These are phyloP conservation scores for Rhadina sibilatrix DNA, from an alignment of 2,113 vertebrate genomes.

Conservation along the genomic window DNA sequence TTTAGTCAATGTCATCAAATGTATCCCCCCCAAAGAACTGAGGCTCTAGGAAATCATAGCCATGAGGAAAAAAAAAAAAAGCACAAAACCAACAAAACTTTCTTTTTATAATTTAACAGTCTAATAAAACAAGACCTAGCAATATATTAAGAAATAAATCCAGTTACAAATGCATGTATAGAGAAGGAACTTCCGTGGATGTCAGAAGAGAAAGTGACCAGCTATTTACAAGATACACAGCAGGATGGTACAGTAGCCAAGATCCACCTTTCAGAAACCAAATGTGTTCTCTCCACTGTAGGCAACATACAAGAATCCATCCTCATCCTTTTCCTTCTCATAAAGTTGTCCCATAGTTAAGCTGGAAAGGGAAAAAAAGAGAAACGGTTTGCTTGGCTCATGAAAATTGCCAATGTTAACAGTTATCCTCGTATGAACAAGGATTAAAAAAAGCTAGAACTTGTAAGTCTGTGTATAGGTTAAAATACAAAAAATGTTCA, in stretches of 20 bases:
- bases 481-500: not conserved
- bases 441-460: not conserved
- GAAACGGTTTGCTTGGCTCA: not conserved
- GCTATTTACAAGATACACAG: slow-evolving; percentile 80
- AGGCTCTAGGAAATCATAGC: slow-evolving; percentile 67
- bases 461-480: not conserved
- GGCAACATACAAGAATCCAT: slow-evolving; percentile 96
- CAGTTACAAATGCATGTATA: slow-evolving; percentile 76
- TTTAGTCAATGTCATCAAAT: slow-evolving; percentile 67
- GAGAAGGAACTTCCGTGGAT: slow-evolving; percentile 58
- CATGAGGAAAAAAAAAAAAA: slow-evolving; percentile 54
- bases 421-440: not conserved
- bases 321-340: slow-evolving; percentile 96
- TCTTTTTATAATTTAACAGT: slow-evolving; percentile 75
- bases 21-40: slow-evolving; percentile 43
- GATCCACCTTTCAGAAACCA: slow-evolving; percentile 78
- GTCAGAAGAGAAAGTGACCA: slow-evolving; percentile 64
- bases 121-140: slow-evolving; percentile 74
- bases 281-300: slow-evolving; percentile 99
- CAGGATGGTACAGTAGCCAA: slow-evolving; percentile 53
- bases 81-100: slow-evolving; percentile 67
- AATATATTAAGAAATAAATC: slow-evolving; percentile 80
- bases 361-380: slow-evolving; percentile 71
- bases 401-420: not conserved
- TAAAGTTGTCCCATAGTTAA: slow-evolving; percentile 98